A percentile compares a stretch with the other conserved stretches of the same genome.
These are phyloP conservation scores for Ctenopoma kingsleyae DNA, from an alignment of 2,797 vertebrate genomes.

Conservation along the genomic window DNA sequence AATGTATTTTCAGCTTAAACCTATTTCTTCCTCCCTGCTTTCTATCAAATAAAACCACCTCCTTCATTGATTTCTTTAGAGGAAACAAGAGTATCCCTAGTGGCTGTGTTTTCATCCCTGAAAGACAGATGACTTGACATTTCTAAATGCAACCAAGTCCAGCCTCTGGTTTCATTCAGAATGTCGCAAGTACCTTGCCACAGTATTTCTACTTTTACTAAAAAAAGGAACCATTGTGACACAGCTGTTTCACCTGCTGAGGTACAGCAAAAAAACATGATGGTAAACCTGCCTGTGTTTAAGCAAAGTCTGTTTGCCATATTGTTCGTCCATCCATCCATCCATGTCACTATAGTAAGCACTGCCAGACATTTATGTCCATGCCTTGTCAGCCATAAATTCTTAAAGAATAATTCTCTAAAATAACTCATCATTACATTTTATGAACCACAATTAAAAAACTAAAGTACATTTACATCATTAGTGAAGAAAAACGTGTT, in stretches of 20 bases:
- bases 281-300: background rate
- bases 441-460: too few relatives aligned
- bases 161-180: slow-evolving; percentile 48
- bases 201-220: slow-evolving; percentile 38
- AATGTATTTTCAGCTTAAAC: slow-evolving; percentile 53
- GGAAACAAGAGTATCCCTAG: slow-evolving; percentile 76
- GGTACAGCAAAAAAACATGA: slow-evolving; percentile 8
- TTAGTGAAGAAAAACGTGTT: too few relatives aligned
- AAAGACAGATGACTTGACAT: slow-evolving; percentile 82
- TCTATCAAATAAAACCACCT: slow-evolving; percentile 69
- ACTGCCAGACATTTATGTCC: too few relatives aligned
- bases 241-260: slow-evolving; percentile 49
- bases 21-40: slow-evolving; percentile 33
- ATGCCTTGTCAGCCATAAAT: too few relatives aligned
- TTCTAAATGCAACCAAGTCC: slow-evolving; percentile 68
- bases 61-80: slow-evolving; percentile 77
- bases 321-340: too few relatives aligned
- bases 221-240: slow-evolving; percentile 50
- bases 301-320: too few relatives aligned
- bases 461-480: too few relatives aligned
- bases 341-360: too few relatives aligned
- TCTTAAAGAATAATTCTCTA: too few relatives aligned
- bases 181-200: slow-evolving; percentile 29
- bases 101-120: slow-evolving; percentile 74
- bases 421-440: too few relatives aligned